Evolutionary conservation across 1,140 invertebrate genomes (phyloP).

Genomic region (Vanessa tameamea): DNA sequence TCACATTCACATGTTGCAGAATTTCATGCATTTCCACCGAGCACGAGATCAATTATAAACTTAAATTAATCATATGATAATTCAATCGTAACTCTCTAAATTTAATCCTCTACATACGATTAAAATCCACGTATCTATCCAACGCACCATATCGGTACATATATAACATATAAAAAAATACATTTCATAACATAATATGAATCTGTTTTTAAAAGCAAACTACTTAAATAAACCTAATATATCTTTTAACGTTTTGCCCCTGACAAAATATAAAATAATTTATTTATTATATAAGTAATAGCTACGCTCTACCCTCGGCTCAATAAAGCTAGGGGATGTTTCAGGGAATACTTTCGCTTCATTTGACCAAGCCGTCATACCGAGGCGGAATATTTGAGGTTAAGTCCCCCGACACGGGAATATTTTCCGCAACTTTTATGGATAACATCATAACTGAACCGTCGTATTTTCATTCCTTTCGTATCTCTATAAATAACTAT

Average conservation of each 20-base stretch:
- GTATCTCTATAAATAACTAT: too few species aligned
- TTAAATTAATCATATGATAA: too few species aligned
- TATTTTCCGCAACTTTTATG: constrained; percentile 1
- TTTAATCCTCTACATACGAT: too few species aligned
- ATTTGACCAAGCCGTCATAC: constrained; percentile 25
- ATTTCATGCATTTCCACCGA: too few species aligned
- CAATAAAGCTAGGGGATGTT: constrained; percentile 18
- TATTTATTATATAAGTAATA: constrained; percentile 11
- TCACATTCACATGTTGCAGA: too few species aligned
- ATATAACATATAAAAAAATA: too few species aligned
- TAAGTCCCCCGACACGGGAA: constrained; percentile 2
- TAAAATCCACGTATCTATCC: too few species aligned
- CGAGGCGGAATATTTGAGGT: constrained; percentile 6
- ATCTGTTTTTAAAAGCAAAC: not conserved
- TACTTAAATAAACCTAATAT: not conserved
- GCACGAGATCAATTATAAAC: too few species aligned
- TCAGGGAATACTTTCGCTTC: constrained; percentile 27
- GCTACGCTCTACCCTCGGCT: constrained; percentile 3
- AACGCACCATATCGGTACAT: too few species aligned
- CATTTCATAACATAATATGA: not conserved
- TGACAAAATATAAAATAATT: constrained; percentile 1
- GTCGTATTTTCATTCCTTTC: not conserved
- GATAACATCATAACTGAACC: not conserved
- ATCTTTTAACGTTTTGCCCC: not conserved
- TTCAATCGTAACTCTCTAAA: too few species aligned